Conservation (phyloP, 2,797 vertebrate genomes). For the Gymnothorax reevesii region DNA sequence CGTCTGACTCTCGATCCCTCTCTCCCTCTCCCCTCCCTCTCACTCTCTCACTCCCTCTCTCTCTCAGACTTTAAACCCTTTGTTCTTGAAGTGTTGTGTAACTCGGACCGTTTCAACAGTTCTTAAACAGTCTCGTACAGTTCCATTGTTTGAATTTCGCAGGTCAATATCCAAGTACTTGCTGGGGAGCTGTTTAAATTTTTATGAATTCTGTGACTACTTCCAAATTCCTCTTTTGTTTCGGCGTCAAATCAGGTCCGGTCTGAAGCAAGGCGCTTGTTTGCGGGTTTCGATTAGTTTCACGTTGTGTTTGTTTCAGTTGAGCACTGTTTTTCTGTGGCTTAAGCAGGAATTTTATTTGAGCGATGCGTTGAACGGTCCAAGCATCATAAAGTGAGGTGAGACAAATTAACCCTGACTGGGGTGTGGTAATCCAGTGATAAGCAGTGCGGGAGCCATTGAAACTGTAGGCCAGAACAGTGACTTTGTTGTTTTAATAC, state of each 20-base stretch:
- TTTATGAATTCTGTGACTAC: background rate
- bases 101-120: background rate
- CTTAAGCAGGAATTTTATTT: background rate
- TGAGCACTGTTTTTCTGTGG: too few relatives aligned
- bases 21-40: constrained; percentile 19
- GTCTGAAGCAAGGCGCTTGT: background rate
- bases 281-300: too few relatives aligned
- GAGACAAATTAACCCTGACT: background rate
- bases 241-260: background rate
- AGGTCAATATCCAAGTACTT: background rate
- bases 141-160: background rate
- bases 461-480: background rate
- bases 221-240: background rate
- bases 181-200: background rate
- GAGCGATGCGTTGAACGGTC: background rate
- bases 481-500: background rate
- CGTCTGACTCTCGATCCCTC: background rate
- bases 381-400: background rate
- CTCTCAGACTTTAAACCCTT: background rate
- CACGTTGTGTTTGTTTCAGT: background rate
- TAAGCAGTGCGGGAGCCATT: background rate
- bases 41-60: background rate
- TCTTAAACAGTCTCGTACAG: background rate
- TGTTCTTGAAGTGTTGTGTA: background rate
- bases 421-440: background rate